Conservation (phyloP, 2,797 vertebrate genomes). For the Danio tinwini region DNA sequence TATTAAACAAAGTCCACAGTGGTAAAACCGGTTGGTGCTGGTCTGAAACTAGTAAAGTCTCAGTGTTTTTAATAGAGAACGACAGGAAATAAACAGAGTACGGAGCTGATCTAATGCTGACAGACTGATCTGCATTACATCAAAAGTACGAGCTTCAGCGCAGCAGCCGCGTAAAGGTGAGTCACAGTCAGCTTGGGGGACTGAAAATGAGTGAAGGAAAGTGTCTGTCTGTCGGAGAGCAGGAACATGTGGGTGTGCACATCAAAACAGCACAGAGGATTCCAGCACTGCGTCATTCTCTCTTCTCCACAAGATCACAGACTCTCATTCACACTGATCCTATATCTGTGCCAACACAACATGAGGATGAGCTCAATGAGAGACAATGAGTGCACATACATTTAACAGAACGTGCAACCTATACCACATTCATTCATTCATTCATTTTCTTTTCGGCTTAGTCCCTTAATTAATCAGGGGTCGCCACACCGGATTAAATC, state of each 20-base stretch:
- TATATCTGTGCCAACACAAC: neutral
- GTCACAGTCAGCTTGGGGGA: slow-evolving; percentile 36
- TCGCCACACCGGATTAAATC: too few relatives aligned
- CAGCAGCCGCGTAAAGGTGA: slow-evolving; percentile 22
- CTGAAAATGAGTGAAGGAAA: slow-evolving; percentile 28
- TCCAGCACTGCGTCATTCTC: slow-evolving; percentile 50
- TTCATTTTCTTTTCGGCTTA: too few relatives aligned
- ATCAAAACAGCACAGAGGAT: slow-evolving; percentile 34
- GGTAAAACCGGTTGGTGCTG: neutral
- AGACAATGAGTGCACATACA: too few relatives aligned
- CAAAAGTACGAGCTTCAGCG: slow-evolving; percentile 28
- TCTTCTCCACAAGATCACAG: slow-evolving; percentile 49
- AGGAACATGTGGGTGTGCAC: slow-evolving; percentile 4
- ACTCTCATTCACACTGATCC: slow-evolving; percentile 13
- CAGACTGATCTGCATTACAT: slow-evolving; percentile 30
- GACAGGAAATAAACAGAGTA: slow-evolving; percentile 29
- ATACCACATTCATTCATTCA: too few relatives aligned
- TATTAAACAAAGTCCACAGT: neutral
- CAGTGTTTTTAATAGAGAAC: slow-evolving; percentile 11
- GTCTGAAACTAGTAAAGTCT: neutral
- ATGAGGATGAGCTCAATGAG: too few relatives aligned
- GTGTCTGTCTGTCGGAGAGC: neutral
- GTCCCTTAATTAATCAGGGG: too few relatives aligned
- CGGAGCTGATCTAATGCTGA: slow-evolving; percentile 3
- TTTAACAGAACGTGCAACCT: too few relatives aligned